Evolutionary conservation across 1,140 invertebrate genomes (phyloP), one percentile per base, ranked within the genome.

Genomic region (Hylyphantes graminicola): DNA sequence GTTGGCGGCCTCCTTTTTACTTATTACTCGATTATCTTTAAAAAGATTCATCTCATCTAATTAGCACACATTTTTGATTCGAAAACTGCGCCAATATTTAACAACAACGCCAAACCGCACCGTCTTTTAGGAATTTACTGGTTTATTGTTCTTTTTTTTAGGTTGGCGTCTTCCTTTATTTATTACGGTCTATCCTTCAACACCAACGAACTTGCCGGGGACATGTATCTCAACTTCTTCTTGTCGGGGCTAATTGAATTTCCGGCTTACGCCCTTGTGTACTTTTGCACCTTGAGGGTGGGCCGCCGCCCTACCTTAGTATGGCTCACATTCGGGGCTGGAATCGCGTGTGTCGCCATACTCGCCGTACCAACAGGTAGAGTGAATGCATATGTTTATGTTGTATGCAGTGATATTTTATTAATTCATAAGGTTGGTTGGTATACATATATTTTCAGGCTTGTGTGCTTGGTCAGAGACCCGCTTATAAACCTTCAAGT

Each of bases 131-230:
- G 35, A 35, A 35, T 35, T 35, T 35, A 35, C 35, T 35, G 5
- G 5, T 2, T 2, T 35, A 35, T 35, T 35, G n/a, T 72, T 74
- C 0, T 57, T 7, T 13, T 19, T 57, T 21, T 0, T 12, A 80
- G 93, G 94, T 95, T 95, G 87, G 93, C 94, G 12, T 94, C 93
- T 87, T 93, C 93, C 75, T 92, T 93, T 63, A 93, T 94, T 7
- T 96, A 95, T 88, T 96, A 96, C 87, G 95, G 94, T 1, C 88
- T 96, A 11, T 94, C 94, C 0, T 94, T 94, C 92, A 94, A 94
- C 87, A 93, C 94, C 6, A 93, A 92, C 53, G 93, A 93, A 87
- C 91, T 96, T 55, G 94, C 93, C n/a, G 94, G 94, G 5, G 93
- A 94, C 87, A 92, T 92, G 53, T 93, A 94, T 80, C 85, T 95